phyloP scores from a whole-genome alignment of 1,140 invertebrate species.

The Trichonephila clavipes region DNA sequence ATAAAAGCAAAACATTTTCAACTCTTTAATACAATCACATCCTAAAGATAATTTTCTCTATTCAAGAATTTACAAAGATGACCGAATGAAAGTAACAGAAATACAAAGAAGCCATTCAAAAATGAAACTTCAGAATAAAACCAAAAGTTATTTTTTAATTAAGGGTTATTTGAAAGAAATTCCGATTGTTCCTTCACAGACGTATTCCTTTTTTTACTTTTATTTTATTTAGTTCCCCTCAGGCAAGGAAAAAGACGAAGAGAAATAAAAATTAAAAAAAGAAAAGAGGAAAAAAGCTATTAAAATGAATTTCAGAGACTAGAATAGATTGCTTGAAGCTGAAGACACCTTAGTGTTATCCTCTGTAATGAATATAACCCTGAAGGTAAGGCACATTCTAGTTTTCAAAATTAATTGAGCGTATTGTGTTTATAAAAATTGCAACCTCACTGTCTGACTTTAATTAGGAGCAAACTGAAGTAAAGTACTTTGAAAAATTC shows the following conservation, averaged over 20 bases:
- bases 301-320: constrained; percentile 42
- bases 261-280: not conserved
- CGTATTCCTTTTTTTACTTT: not conserved
- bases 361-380: constrained; percentile 67
- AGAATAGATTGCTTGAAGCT: constrained; percentile 4
- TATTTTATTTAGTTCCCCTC: constrained; percentile 2
- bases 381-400: constrained; percentile 48
- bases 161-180: constrained; percentile 42
- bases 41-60: no score
- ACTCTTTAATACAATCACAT: no score
- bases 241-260: not conserved
- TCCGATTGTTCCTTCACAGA: not conserved
- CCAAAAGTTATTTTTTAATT: constrained; percentile 63
- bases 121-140: not conserved
- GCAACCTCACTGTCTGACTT: constrained; percentile 30
- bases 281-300: constrained; percentile 26
- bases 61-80: not conserved
- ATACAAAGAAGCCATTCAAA: not conserved
- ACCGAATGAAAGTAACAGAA: not conserved
- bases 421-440: constrained; percentile 70
- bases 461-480: constrained; percentile 70
- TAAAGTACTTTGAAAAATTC: constrained; percentile 58
- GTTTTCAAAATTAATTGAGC: constrained; percentile 71
- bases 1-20: no score
- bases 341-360: constrained; percentile 48